Conservation (phyloP, 2,888 invertebrate species). For the Shargacucullia verbasci region DNA sequence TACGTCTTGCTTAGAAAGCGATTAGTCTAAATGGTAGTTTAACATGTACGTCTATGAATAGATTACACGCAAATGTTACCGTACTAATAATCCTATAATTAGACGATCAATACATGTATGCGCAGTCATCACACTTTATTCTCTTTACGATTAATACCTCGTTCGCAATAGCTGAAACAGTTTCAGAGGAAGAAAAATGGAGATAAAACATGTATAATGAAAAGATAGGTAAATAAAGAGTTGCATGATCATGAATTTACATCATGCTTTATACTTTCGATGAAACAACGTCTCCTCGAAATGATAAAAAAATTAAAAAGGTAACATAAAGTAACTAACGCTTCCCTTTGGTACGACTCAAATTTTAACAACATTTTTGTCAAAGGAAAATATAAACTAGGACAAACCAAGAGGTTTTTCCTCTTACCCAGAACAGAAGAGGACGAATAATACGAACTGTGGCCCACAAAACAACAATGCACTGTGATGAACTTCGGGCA, state of each 20-base stretch:
- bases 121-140: constrained; percentile 27
- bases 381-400: too few species aligned
- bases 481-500: constrained; percentile 10
- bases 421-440: constrained; percentile 10
- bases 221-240: too few species aligned
- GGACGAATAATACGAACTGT: constrained; percentile 15
- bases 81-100: constrained; percentile 24
- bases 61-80: constrained; percentile 45
- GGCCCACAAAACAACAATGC: constrained; percentile 24
- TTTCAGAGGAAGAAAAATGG: background rate
- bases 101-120: constrained; percentile 44
- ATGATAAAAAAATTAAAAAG: too few species aligned
- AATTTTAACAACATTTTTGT: too few species aligned
- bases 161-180: background rate
- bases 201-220: too few species aligned
- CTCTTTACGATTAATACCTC: too few species aligned
- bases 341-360: too few species aligned
- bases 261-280: too few species aligned
- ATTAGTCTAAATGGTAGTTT: constrained; percentile 42
- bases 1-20: constrained; percentile 39
- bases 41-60: constrained; percentile 47
- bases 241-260: too few species aligned
- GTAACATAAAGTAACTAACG: too few species aligned
- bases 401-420: background rate
- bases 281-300: too few species aligned